A percentile compares a stretch with the other conserved stretches of the same genome.
phyloP scores from a whole-genome alignment of 2,888 invertebrate species.

The Harpagoxenus sublaevis region DNA sequence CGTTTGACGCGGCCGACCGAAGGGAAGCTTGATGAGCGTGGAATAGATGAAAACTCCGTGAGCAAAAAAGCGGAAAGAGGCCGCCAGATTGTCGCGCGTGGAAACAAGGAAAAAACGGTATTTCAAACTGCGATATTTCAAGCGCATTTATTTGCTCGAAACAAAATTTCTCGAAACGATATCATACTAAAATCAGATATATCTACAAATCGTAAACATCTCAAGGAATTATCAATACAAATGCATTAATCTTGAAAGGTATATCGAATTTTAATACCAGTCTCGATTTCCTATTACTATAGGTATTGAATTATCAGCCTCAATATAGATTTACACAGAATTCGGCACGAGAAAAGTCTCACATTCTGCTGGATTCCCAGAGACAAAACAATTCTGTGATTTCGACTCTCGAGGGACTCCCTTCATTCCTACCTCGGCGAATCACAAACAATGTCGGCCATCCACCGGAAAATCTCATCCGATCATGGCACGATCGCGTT shows the following conservation, averaged over 20 bases:
- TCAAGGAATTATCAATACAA: not conserved
- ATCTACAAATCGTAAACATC: not conserved
- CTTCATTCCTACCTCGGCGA: conserved; percentile 5
- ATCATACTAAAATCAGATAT: not conserved
- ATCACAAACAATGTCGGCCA: conserved; percentile 31
- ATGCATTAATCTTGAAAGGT: not conserved
- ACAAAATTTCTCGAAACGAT: not conserved
- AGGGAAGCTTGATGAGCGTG: conserved; percentile 36
- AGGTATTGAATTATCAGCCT: not conserved
- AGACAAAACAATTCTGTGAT: conserved; percentile 33
- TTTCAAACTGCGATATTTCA: not conserved
- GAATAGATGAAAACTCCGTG: conserved; percentile 39
- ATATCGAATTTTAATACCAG: not conserved
- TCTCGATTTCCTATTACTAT: not conserved
- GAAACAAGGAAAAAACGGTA: not conserved
- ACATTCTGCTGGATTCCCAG: not conserved
- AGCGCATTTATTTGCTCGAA: no score
- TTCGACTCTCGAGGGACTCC: not conserved
- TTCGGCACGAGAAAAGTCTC: not conserved
- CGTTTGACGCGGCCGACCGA: conserved; percentile 47
- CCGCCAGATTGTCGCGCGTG: conserved; percentile 5
- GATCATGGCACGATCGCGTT: conserved; percentile 54
- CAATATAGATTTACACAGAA: not conserved
- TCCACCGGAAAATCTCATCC: conserved; percentile 51
- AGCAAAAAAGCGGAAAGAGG: conserved; percentile 3